phyloP scores from a whole-genome alignment of 2,888 invertebrate genomes.

The Drosophila algonquin region DNA sequence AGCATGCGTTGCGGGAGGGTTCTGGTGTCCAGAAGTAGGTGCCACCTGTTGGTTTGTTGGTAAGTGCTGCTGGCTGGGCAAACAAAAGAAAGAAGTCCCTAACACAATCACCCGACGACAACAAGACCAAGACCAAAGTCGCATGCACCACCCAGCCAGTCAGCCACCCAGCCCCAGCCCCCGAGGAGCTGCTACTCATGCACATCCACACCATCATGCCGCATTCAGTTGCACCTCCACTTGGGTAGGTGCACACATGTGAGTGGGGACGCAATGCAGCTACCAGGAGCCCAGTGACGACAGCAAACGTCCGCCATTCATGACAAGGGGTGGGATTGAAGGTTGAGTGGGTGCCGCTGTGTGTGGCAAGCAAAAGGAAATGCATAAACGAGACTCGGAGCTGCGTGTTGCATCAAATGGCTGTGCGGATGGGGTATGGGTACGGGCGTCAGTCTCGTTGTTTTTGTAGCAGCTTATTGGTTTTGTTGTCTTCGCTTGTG shows the following conservation, averaged over 20 bases:
- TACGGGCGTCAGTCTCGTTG: neutral
- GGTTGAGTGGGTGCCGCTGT: neutral
- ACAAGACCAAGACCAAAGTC: constrained; percentile 61
- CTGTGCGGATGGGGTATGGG: neutral
- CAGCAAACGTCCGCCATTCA: constrained; percentile 13
- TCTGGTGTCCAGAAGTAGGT: constrained; percentile 55
- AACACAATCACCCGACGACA: constrained; percentile 39
- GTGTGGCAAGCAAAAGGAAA: constrained; percentile 29
- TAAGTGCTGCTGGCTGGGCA: constrained; percentile 28
- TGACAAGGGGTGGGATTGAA: neutral
- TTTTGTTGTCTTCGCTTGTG: constrained; percentile 19
- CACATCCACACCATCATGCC: constrained; percentile 9
- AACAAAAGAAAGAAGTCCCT: constrained; percentile 61
- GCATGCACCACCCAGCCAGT: neutral
- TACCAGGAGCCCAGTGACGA: constrained; percentile 45
- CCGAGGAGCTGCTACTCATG: neutral
- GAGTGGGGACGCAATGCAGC: constrained; percentile 14
- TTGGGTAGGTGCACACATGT: neutral
- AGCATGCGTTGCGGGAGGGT: constrained; percentile 25
- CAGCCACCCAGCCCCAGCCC: too few species aligned
- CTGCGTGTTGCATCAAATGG: neutral
- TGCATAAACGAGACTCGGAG: constrained; percentile 15
- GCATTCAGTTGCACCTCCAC: neutral
- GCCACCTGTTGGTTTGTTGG: constrained; percentile 70
- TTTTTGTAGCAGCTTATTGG: constrained; percentile 8